Evolutionary conservation across 2,888 invertebrate species (phyloP).

Genomic region (Scaptomyza parva): DNA sequence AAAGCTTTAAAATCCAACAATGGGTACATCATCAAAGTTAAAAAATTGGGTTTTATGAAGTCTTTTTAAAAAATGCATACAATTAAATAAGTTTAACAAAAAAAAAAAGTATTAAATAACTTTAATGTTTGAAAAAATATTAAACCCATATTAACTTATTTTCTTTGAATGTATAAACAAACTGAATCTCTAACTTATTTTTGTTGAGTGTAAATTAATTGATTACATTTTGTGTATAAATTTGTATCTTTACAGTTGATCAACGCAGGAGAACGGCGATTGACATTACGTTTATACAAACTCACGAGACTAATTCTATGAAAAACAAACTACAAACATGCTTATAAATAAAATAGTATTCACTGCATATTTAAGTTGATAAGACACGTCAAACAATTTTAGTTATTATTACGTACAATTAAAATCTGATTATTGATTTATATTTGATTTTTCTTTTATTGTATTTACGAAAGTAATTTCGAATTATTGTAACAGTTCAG

Average conservation of each 20-base stretch:
- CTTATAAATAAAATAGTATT: neutral
- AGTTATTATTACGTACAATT: conserved; percentile 8
- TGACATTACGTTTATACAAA: conserved; percentile 10
- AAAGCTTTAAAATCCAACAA: too few species aligned
- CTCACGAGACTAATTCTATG: neutral
- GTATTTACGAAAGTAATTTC: conserved; percentile 10
- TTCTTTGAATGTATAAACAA: neutral
- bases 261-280: conserved; percentile 2
- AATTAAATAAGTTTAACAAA: neutral
- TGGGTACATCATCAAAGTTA: too few species aligned
- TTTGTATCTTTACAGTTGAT: conserved; percentile 29
- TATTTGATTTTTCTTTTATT: neutral
- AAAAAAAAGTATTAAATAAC: neutral
- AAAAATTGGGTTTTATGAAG: too few species aligned
- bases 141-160: neutral
- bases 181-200: too few species aligned
- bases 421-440: conserved; percentile 4
- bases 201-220: too few species aligned
- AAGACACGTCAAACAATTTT: neutral
- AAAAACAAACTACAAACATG: neutral
- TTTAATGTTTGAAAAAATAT: too few species aligned
- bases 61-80: neutral
- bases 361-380: conserved; percentile 20
- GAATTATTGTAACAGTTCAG: neutral
- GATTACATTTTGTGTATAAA: neutral